Evolutionary conservation across 2,113 vertebrate genomes (phyloP), one percentile per base, ranked within the genome.

Genomic region (Hypomesus transpacificus): DNA sequence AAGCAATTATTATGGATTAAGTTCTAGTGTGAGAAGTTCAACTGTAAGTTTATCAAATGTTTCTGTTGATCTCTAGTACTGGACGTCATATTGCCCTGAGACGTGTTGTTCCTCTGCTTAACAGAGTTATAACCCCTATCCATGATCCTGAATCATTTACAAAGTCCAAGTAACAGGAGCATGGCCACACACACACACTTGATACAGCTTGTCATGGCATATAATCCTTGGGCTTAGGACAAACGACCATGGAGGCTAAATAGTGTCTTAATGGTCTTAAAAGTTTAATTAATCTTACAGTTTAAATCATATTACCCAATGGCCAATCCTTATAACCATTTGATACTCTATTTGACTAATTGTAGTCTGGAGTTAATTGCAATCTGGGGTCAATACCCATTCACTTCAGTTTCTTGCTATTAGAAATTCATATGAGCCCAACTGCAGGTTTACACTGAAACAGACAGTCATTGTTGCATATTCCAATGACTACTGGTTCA

Each of bases 141-240:
- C 59, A 60, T 79, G 64, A 67, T 72, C 70, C 62, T 78, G 60
- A 78, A 78, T 74, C 11, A 71, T 78, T 74, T 60, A 74, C 24
- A 26, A 26, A 3, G 24, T 26, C 24, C 21, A 56, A 58, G 56
- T 14, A 5, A 63, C 66, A 31, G 64, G 22, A 34, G 62, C 59
- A 71, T 60, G 14, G 24, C 52, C 16, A 34, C 57, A 71, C 53
- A 57, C 67, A 34, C 67, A 17, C 18, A 67, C 50, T 14, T n/a
- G 28, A 31, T 64, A 4, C 14, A 65, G 28, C 17, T 67, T 53
- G 65, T 11, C 24, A 17, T 20, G 21, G n/a, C 6, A 8, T 66
- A 21, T 14, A 52, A 71, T 46, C 39, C 39, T 46, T 46, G 39
- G 39, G 11, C 39, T 11, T 46, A 11, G 39, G 39, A 46, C 39